Evolutionary conservation across 2,113 vertebrate species (phyloP).

Genomic region (Odobenus rosmarus): DNA sequence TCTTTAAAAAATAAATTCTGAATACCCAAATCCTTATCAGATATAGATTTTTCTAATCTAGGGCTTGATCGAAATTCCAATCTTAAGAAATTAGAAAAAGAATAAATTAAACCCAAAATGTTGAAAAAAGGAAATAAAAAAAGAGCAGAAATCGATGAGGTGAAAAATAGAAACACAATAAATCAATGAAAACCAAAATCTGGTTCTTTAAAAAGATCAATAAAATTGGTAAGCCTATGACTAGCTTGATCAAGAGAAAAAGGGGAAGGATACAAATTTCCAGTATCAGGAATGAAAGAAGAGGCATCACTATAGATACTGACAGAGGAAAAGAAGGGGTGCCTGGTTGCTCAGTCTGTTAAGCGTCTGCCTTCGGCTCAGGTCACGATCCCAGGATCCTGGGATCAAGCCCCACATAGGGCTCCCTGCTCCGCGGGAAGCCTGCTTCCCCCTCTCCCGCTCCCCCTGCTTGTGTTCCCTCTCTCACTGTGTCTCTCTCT

Average conservation of each 20-base stretch:
- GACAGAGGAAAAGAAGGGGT: no score
- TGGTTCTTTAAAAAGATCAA: neutral
- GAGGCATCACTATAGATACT: neutral
- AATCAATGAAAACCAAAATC: neutral
- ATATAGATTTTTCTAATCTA: neutral
- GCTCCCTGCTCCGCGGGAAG: no score
- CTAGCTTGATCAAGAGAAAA: neutral
- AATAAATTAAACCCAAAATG: neutral
- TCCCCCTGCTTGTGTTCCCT: no score
- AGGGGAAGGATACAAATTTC: neutral
- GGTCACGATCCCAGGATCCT: no score
- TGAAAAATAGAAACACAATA: neutral
- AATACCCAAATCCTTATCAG: neutral
- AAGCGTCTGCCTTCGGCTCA: no score
- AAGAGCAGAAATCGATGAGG: neutral
- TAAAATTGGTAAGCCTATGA: neutral
- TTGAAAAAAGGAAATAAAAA: neutral
- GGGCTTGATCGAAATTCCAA: neutral
- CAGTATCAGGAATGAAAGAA: neutral
- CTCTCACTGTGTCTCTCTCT: no score
- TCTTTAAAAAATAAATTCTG: neutral
- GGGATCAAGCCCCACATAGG: no score
- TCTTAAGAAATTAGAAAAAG: neutral
- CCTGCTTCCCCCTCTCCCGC: no score
- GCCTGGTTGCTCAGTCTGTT: no score